Conservation (phyloP, 2,888 invertebrate species). For the Drosophila stalkeri region DNA sequence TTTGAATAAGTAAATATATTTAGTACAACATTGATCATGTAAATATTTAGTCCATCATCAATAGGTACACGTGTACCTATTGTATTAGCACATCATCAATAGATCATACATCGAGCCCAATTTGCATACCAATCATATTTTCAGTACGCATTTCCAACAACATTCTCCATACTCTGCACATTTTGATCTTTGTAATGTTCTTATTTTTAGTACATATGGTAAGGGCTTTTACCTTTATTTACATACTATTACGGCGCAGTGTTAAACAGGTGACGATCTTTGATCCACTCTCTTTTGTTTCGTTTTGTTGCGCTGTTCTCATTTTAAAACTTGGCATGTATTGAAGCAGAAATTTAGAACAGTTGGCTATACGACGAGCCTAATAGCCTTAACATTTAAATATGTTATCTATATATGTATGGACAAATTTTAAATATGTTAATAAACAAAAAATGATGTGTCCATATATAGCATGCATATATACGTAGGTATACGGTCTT, state of each 20-base stretch:
- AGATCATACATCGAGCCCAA: background rate
- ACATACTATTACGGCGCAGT: conserved; percentile 1
- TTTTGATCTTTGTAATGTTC: background rate
- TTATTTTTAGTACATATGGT: conserved; percentile 4
- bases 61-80: background rate
- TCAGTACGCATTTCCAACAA: background rate
- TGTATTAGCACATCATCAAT: background rate
- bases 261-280: conserved; percentile 30
- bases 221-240: conserved; percentile 6
- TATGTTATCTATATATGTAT: background rate
- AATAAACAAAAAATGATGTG: conserved; percentile 37
- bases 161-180: background rate
- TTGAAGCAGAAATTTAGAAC: background rate
- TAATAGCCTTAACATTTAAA: background rate
- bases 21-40: background rate
- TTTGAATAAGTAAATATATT: background rate
- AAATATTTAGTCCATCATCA: background rate
- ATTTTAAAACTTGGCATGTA: conserved; percentile 17
- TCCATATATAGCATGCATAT: conserved; percentile 16
- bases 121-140: background rate
- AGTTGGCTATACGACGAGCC: background rate
- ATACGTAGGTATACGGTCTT: conserved; percentile 26
- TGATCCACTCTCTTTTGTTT: conserved; percentile 16
- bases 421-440: conserved; percentile 41
- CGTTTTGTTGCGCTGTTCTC: background rate